Conservation (phyloP, 2,888 invertebrate species). For the Blomia tropicalis region DNA sequence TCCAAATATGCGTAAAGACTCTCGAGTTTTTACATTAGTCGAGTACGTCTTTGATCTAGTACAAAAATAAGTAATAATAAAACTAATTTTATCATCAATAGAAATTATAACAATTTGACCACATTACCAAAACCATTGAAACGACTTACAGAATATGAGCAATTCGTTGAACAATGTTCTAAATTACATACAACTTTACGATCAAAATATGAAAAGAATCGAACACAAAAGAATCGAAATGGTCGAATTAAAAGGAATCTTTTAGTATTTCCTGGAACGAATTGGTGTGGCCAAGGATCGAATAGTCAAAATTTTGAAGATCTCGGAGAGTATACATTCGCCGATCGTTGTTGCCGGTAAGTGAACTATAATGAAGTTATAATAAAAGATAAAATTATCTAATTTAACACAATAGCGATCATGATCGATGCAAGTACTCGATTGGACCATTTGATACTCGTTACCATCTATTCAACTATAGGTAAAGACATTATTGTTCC, state of each 20-base stretch:
- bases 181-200: slow-evolving; percentile 25
- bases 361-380: neutral
- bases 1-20: slow-evolving; percentile 1
- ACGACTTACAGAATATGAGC: slow-evolving; percentile 24
- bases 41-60: neutral
- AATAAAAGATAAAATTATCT: neutral
- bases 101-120: slow-evolving; percentile 5
- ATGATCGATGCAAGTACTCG: slow-evolving; percentile 71
- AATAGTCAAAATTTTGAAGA: slow-evolving; percentile 62
- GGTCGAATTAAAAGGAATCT: slow-evolving; percentile 47
- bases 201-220: slow-evolving; percentile 10
- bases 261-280: slow-evolving; percentile 69
- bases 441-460: slow-evolving; percentile 66
- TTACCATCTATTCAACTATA: slow-evolving; percentile 72
- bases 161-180: slow-evolving; percentile 25
- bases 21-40: neutral
- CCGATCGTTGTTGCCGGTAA: slow-evolving; percentile 64
- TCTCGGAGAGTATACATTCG: slow-evolving; percentile 62
- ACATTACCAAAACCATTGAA: slow-evolving; percentile 14
- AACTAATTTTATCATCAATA: neutral
- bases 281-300: slow-evolving; percentile 82
- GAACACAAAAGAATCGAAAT: slow-evolving; percentile 1
- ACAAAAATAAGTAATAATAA: neutral
- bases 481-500: neutral
- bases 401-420: slow-evolving; percentile 40